phyloP scores from a whole-genome alignment of 1,140 invertebrate genomes.

The Psilanteris sp. region DNA sequence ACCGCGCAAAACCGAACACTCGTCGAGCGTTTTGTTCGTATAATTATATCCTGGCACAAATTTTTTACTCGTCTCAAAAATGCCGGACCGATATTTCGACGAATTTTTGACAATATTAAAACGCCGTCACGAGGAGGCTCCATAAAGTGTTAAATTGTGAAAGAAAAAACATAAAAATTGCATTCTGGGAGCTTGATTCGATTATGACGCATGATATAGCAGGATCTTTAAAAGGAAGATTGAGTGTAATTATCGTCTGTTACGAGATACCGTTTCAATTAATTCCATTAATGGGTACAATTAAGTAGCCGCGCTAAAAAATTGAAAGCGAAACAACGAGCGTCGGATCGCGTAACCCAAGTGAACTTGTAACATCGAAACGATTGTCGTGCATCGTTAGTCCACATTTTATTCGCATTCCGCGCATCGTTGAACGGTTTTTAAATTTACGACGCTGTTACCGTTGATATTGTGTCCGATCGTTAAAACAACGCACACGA shows the following conservation, averaged over 20 bases:
- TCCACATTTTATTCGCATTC: constrained; percentile 53
- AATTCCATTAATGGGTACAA: constrained; percentile 60
- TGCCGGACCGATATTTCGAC: neutral
- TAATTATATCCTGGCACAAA: constrained; percentile 8
- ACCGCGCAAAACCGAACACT: too few relatives aligned
- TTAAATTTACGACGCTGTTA: constrained; percentile 56
- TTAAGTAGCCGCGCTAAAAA: constrained; percentile 56
- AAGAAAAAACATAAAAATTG: constrained; percentile 25
- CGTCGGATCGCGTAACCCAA: constrained; percentile 42
- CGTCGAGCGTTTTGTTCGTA: too few relatives aligned
- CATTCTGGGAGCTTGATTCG: constrained; percentile 40
- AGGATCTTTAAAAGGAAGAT: constrained; percentile 58
- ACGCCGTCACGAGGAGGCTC: constrained; percentile 10
- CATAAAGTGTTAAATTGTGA: constrained; percentile 26
- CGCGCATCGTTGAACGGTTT: constrained; percentile 48
- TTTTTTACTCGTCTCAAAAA: neutral
- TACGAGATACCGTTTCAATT: constrained; percentile 60
- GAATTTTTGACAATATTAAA: constrained; percentile 38
- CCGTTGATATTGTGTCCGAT: constrained; percentile 46
- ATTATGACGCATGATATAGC: constrained; percentile 57
- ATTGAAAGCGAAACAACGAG: constrained; percentile 53
- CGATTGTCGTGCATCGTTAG: constrained; percentile 53
- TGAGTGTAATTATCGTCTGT: constrained; percentile 54
- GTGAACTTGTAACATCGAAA: constrained; percentile 53
- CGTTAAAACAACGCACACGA: constrained; percentile 49